Conservation (phyloP, 2,113 vertebrate genomes). For the Myotis davidii region DNA sequence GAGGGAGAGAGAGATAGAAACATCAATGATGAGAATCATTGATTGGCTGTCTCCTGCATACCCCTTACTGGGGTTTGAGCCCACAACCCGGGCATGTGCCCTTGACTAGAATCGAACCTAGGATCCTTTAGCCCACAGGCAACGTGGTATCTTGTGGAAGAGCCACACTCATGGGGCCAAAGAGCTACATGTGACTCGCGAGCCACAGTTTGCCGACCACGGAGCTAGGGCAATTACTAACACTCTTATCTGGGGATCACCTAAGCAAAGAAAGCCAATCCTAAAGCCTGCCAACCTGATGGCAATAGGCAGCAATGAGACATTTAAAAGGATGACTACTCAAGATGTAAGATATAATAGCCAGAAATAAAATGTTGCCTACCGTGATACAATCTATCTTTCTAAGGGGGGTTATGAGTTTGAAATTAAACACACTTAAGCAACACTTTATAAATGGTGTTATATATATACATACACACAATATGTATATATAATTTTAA, state of each 20-base stretch:
- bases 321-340: constrained; percentile 1
- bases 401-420: not conserved
- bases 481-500: not conserved
- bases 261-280: not conserved
- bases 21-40: too few relatives aligned
- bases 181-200: too few relatives aligned
- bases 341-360: constrained; percentile 21
- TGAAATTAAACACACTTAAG: constrained; percentile 39
- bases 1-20: too few relatives aligned
- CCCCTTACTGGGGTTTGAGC: too few relatives aligned
- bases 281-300: not conserved
- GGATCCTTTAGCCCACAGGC: too few relatives aligned
- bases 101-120: too few relatives aligned
- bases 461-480: not conserved
- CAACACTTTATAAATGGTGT: not conserved
- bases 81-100: too few relatives aligned
- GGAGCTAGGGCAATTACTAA: not conserved
- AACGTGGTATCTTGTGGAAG: too few relatives aligned
- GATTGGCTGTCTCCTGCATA: too few relatives aligned
- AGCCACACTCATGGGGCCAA: too few relatives aligned
- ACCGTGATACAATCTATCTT: not conserved
- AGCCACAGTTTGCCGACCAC: too few relatives aligned
- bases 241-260: constrained; percentile 25
- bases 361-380: constrained; percentile 23
- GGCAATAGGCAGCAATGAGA: not conserved